Percentiles rank a stretch among this genome's conserved stretches.
Conservation (phyloP, 2,113 vertebrate genomes). For the Neolamprologus toae region DNA sequence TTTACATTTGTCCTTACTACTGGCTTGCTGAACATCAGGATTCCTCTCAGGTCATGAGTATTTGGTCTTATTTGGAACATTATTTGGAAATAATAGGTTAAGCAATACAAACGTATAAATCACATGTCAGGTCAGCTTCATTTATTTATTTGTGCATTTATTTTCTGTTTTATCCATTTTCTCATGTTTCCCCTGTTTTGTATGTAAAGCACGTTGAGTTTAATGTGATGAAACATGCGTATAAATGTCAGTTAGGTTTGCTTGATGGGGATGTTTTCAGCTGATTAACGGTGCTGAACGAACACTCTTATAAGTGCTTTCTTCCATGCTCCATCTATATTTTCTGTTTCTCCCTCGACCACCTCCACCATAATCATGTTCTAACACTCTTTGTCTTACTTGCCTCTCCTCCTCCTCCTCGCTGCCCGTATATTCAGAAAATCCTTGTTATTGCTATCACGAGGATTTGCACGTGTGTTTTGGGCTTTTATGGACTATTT, state of each 20-base stretch:
- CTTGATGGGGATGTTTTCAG: not conserved
- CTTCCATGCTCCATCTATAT: not conserved
- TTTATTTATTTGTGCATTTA: not conserved
- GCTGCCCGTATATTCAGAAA: conserved; percentile 10
- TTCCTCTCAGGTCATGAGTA: no score
- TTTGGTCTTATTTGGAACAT: no score
- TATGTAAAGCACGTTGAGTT: not conserved
- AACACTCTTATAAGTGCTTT: not conserved
- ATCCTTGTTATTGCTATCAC: conserved; percentile 36
- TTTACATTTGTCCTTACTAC: no score
- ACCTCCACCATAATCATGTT: not conserved
- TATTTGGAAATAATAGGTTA: not conserved
- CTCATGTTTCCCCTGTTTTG: not conserved
- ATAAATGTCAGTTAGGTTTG: not conserved
- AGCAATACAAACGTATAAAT: not conserved
- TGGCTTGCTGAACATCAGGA: no score
- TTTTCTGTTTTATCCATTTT: accelerated
- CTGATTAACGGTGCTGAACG: conserved; percentile 16
- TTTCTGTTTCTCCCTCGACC: not conserved
- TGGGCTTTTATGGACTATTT: conserved; percentile 49
- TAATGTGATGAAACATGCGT: not conserved
- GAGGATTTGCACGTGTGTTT: conserved; percentile 1
- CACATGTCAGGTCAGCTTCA: not conserved
- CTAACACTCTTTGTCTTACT: not conserved
- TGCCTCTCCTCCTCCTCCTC: not conserved